Conservation (phyloP, 2,797 vertebrate genomes). For the Hippoglossus hippoglossus region DNA sequence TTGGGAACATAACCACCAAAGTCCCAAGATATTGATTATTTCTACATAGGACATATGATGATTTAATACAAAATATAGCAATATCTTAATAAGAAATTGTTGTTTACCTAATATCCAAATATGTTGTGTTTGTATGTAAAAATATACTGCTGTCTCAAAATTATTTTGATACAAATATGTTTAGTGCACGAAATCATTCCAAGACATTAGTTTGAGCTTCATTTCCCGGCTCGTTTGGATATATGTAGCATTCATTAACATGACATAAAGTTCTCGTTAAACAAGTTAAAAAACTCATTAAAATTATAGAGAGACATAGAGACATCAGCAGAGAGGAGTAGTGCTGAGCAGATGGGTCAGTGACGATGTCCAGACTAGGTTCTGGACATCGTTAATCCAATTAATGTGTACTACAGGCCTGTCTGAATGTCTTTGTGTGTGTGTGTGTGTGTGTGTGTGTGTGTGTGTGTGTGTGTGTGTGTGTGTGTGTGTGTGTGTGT, state of each 20-base stretch:
- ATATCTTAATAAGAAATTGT: no score
- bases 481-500: slow-evolving; percentile 33
- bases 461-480: slow-evolving; percentile 36
- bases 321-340: slow-evolving; percentile 50
- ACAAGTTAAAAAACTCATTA: slow-evolving; percentile 38
- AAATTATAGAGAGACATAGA: slow-evolving; percentile 40
- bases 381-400: slow-evolving; percentile 73
- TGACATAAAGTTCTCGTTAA: slow-evolving; percentile 34
- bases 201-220: not conserved
- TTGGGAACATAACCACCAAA: no score
- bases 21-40: no score
- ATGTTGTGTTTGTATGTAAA: no score
- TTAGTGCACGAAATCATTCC: not conserved
- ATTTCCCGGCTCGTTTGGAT: not conserved
- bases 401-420: slow-evolving; percentile 69
- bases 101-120: no score
- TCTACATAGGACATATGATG: no score
- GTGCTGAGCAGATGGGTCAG: slow-evolving; percentile 69
- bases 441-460: slow-evolving; percentile 29
- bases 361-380: slow-evolving; percentile 75
- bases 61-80: no score
- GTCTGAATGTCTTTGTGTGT: slow-evolving; percentile 26
- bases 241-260: slow-evolving; percentile 13
- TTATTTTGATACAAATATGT: no score
- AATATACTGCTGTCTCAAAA: not conserved